Conservation (phyloP, 2,797 vertebrate species). For the Tamandua tetradactyla region DNA sequence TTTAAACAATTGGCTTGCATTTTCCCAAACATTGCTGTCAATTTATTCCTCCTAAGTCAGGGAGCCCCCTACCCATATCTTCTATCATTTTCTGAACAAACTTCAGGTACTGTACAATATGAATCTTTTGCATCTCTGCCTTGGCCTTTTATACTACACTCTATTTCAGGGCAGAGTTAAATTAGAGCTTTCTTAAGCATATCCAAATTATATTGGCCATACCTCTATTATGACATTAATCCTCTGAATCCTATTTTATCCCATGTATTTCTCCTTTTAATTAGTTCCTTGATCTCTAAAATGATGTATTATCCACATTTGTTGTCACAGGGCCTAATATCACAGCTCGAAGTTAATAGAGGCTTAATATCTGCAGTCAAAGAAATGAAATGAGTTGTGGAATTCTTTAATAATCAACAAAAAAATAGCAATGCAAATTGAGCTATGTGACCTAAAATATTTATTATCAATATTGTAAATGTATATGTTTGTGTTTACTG, state of each 20-base stretch:
- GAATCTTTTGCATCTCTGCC: background rate
- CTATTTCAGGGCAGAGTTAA: background rate
- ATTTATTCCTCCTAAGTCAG: background rate
- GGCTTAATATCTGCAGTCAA: background rate
- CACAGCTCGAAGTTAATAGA: background rate
- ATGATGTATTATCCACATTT: slow-evolving; percentile 36
- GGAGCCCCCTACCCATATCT: background rate
- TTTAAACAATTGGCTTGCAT: background rate
- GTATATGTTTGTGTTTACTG: background rate
- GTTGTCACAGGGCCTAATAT: background rate
- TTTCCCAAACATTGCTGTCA: background rate
- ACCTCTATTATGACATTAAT: slow-evolving; percentile 27
- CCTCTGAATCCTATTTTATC: slow-evolving; percentile 44
- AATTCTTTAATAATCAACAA: background rate
- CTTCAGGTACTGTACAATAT: background rate
- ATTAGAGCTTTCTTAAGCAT: slow-evolving; percentile 21
- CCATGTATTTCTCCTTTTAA: slow-evolving; percentile 23
- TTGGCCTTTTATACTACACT: background rate
- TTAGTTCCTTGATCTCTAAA: slow-evolving; percentile 50
- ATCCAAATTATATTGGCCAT: slow-evolving; percentile 20
- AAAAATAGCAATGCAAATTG: background rate
- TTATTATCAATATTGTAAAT: background rate
- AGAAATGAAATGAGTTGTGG: background rate
- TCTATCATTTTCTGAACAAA: background rate
- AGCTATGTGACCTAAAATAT: background rate